phyloP scores from a whole-genome alignment of 2,113 vertebrate genomes.

The Salvator merianae region DNA sequence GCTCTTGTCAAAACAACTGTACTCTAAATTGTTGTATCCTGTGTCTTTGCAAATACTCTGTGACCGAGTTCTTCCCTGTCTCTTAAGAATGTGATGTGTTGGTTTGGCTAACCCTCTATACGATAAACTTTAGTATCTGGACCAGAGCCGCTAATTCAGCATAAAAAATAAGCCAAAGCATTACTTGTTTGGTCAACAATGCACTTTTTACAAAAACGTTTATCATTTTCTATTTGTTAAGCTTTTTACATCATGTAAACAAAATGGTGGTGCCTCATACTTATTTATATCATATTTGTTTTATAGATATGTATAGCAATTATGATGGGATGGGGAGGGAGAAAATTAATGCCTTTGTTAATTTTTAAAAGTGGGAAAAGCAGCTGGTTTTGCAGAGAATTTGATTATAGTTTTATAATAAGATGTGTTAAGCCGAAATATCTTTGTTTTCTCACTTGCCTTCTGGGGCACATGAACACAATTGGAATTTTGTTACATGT shows the following conservation, averaged over 20 bases:
- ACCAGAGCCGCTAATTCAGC: constrained; percentile 59
- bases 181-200: constrained; percentile 82
- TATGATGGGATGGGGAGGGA: constrained; percentile 73
- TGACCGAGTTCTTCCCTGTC: constrained; percentile 11
- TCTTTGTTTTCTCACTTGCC: constrained; percentile 64
- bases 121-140: constrained; percentile 17
- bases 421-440: constrained; percentile 72
- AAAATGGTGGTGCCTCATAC: constrained; percentile 79
- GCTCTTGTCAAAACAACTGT: constrained; percentile 5
- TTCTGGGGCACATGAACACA: too few species aligned
- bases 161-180: constrained; percentile 80
- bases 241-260: constrained; percentile 90
- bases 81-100: constrained; percentile 50
- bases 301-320: constrained; percentile 83
- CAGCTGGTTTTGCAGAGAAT: constrained; percentile 95
- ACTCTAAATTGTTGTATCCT: background rate
- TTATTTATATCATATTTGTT: constrained; percentile 87
- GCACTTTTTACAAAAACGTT: constrained; percentile 95
- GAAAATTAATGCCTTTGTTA: constrained; percentile 75
- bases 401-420: constrained; percentile 75
- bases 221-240: constrained; percentile 80
- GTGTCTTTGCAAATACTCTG: background rate
- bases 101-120: constrained; percentile 26
- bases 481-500: background rate
- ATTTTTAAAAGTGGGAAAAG: constrained; percentile 75